Base-by-base conservation (phyloP, 1,140 invertebrate genomes). In the Vollenhovia emeryi region DNA sequence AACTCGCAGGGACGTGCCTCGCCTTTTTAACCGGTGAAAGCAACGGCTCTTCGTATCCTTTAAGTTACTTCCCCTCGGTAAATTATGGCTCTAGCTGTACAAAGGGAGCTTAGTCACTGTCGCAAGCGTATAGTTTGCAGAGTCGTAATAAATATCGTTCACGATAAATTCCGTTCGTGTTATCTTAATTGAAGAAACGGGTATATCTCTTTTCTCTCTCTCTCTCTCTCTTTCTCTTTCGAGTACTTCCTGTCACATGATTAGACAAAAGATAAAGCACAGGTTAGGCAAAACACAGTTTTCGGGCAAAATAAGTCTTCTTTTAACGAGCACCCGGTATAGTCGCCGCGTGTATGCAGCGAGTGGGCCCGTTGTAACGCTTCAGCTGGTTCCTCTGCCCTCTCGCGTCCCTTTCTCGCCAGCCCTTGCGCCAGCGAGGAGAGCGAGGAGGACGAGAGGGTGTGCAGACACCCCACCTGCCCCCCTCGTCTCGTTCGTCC, bases 291-390 rank as follows among this genome's bases (percentile, higher is more conserved):
- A n/a, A n/a, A 13, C 21, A 13, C 5, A 18, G 3, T 36, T 78
- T 11, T 30, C 15, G 45, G n/a, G 21, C 9, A 50, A 43, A n/a
- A 59, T 36, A 1, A 73, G 21, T 84, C 45, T 62, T 48, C 18
- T 76, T 82, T 82, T 84, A 76, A 84, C 66, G 91, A 89, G 64
- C 91, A 93, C 90, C 91, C 87, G 90, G 84, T 90, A 91, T 85
- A 84, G 59, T 83, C 82, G 86, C 57, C 74, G 85, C 64, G 91
- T 83, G 89, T 91, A 90, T 93, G 91, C 75, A 88, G 78, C 84
- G 80, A 87, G 91, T 89, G 91, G 92, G 92, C 89, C 92, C 90
- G 92, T 91, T 94, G 93, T 93, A 93, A 91, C 92, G 92, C 92
- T 93, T 93, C 92, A 91, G 89, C 89, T 90, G 87, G 89, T 88